These are phyloP conservation scores for Parnassius apollo DNA, from an alignment of 2,888 invertebrate species.

Conservation along the genomic window DNA sequence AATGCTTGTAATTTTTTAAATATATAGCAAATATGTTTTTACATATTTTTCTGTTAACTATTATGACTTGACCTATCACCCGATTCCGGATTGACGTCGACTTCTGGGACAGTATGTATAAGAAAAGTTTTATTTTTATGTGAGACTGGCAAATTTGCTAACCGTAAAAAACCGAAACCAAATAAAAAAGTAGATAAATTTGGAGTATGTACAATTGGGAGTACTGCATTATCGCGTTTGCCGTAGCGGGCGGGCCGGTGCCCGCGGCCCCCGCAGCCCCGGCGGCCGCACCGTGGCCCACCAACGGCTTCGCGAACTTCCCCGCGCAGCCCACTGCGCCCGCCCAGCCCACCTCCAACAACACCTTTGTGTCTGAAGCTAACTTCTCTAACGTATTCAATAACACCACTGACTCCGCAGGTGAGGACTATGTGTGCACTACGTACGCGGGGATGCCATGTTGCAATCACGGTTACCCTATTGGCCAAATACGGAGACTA, in stretches of 20 bases:
- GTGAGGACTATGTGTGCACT: conserved; percentile 67
- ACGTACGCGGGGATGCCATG: conserved; percentile 41
- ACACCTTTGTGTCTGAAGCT: conserved; percentile 90
- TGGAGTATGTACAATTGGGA: background rate
- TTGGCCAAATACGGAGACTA: too few species aligned
- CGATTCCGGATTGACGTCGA: too few species aligned
- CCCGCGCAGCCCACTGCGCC: conserved; percentile 50
- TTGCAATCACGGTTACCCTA: background rate
- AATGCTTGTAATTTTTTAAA: too few species aligned
- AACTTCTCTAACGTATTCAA: conserved; percentile 94
- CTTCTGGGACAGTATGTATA: too few species aligned
- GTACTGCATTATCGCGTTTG: conserved; percentile 14
- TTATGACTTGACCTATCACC: too few species aligned
- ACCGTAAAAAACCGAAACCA: too few species aligned
- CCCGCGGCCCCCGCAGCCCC: conserved; percentile 34
- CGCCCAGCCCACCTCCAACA: conserved; percentile 46
- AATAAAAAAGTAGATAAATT: too few species aligned
- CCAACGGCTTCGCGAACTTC: conserved; percentile 43
- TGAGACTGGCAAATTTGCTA: too few species aligned
- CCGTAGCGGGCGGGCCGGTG: conserved; percentile 38
- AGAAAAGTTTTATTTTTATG: too few species aligned
- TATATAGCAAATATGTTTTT: too few species aligned
- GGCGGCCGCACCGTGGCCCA: conserved; percentile 37
- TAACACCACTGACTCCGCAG: conserved; percentile 84
- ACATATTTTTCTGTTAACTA: too few species aligned